phyloP scores from a whole-genome alignment of 1,140 invertebrate species.

The Polypedilum pembai region DNA sequence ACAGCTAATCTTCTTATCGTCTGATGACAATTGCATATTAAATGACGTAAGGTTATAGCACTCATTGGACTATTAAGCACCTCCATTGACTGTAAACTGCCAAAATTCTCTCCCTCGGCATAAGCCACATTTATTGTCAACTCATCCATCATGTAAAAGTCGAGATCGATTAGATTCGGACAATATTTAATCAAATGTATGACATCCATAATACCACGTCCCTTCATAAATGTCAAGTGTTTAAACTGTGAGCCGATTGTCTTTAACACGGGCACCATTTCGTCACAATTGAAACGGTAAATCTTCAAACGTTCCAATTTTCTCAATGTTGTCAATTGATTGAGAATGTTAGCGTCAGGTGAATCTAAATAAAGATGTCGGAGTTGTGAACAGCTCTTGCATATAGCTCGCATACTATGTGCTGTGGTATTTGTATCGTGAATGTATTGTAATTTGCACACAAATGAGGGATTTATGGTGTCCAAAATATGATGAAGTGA shows the following conservation, averaged over 20 bases:
- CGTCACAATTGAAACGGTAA: conserved; percentile 52
- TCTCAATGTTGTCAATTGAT: conserved; percentile 43
- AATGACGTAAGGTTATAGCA: conserved; percentile 48
- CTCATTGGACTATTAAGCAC: conserved; percentile 53
- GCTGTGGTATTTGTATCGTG: conserved; percentile 53
- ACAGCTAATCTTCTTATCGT: conserved; percentile 53
- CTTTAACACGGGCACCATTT: conserved; percentile 51
- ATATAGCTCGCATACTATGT: conserved; percentile 49
- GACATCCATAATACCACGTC: conserved; percentile 50
- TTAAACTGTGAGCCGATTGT: conserved; percentile 49
- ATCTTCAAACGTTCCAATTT: conserved; percentile 51
- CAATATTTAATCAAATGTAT: conserved; percentile 51
- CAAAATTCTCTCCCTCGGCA: conserved; percentile 50
- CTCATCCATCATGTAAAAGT: conserved; percentile 54
- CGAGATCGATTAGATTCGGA: conserved; percentile 49
- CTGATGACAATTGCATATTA: conserved; percentile 49
- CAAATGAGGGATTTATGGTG: conserved; percentile 47
- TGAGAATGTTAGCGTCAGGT: conserved; percentile 48
- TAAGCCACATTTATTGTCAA: conserved; percentile 43
- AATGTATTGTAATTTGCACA: conserved; percentile 52
- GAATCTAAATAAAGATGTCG: conserved; percentile 55
- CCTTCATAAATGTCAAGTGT: conserved; percentile 54
- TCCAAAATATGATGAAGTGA: conserved; percentile 49
- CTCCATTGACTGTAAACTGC: conserved; percentile 53
- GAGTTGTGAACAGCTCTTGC: conserved; percentile 50